phyloP scores from a whole-genome alignment of 2,888 invertebrate species.

The Myopa testacea region DNA sequence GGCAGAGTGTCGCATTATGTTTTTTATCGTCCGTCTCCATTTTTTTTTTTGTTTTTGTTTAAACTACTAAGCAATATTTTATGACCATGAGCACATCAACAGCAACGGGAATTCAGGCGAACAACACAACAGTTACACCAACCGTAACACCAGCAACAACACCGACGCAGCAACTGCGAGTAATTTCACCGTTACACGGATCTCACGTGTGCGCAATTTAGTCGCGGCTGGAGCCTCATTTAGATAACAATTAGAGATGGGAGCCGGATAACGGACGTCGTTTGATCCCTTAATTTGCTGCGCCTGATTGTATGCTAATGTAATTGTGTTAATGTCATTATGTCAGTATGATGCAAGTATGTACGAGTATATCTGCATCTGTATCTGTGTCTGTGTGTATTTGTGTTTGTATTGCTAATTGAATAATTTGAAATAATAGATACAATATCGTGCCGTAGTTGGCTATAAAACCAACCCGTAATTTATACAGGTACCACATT shows the following conservation, averaged over 20 bases:
- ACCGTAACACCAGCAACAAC: neutral
- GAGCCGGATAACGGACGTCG: conserved; percentile 29
- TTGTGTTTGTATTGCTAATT: conserved; percentile 25
- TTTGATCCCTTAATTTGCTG: conserved; percentile 27
- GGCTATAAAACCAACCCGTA: neutral
- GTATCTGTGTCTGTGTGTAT: neutral
- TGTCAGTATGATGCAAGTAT: neutral
- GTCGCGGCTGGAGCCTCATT: conserved; percentile 13
- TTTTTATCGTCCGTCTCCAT: neutral
- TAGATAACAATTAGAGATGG: conserved; percentile 34
- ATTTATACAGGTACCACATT: neutral
- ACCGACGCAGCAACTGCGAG: neutral
- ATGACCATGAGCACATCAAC: neutral
- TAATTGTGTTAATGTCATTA: conserved; percentile 35
- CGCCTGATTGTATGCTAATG: conserved; percentile 38
- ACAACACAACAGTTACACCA: neutral
- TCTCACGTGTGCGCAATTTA: neutral
- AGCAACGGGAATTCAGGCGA: too few species aligned
- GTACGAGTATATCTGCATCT: neutral
- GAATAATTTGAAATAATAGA: conserved; percentile 27
- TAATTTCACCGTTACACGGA: neutral
- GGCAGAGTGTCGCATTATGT: conserved; percentile 9
- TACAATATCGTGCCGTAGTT: neutral
- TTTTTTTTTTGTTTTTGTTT: neutral
- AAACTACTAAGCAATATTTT: conserved; percentile 11